Evolutionary conservation across 2,797 vertebrate species (phyloP).

Genomic region (Chelon labrosus): DNA sequence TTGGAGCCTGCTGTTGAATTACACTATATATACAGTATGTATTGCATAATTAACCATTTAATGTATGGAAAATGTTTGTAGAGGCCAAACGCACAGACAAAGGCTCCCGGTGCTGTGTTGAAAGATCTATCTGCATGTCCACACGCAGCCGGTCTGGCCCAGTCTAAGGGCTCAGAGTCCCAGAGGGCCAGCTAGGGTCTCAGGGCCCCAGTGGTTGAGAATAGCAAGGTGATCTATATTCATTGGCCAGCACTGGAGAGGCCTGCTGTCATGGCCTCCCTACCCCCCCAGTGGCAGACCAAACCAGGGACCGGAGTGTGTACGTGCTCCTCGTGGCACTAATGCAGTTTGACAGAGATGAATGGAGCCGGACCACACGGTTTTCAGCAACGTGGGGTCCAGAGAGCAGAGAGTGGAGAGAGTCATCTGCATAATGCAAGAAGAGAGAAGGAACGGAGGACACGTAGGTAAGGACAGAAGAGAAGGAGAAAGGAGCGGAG

Average conservation of each 20-base stretch:
- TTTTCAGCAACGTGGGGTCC: conserved; percentile 68
- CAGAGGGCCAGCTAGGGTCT: conserved; percentile 68
- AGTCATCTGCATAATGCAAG: conserved; percentile 74
- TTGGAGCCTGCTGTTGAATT: conserved; percentile 14
- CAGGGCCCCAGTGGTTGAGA: conserved; percentile 68
- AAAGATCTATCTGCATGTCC: conserved; percentile 58
- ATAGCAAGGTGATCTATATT: conserved; percentile 84
- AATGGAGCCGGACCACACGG: conserved; percentile 79
- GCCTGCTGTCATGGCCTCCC: conserved; percentile 81
- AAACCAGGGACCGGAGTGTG: conserved; percentile 59
- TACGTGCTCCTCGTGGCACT: conserved; percentile 67
- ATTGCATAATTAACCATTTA: conserved; percentile 10
- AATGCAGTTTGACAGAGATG: conserved; percentile 84
- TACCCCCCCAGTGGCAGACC: conserved; percentile 63
- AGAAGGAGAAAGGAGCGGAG: conserved; percentile 11
- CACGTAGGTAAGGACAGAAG: conserved; percentile 37
- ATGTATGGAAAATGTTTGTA: conserved; percentile 32
- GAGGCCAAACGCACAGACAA: conserved; percentile 3
- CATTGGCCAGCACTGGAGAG: conserved; percentile 78
- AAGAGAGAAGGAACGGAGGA: conserved; percentile 36
- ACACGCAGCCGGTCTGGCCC: conserved; percentile 62
- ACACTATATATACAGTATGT: conserved; percentile 9
- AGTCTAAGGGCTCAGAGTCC: conserved; percentile 66
- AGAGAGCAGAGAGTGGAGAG: conserved; percentile 49
- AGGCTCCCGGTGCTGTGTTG: conserved; percentile 25